Evolutionary conservation across 2,888 invertebrate species (phyloP).

Genomic region (Ryuthela nishihirai): DNA sequence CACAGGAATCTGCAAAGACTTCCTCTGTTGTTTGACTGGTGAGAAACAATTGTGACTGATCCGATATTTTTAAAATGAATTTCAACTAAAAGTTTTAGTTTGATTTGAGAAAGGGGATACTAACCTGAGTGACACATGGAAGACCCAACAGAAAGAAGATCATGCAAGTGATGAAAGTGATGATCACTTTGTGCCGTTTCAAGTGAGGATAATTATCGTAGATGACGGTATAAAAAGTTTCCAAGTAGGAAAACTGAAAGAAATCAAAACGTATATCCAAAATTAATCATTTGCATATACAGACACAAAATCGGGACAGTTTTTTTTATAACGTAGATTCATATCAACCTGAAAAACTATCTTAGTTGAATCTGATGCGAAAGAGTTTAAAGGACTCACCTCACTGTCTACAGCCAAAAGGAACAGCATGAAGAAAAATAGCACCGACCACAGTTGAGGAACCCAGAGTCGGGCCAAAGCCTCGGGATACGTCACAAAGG

Average conservation of each 20-base stretch:
- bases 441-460: slow-evolving; percentile 54
- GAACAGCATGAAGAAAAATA: slow-evolving; percentile 45
- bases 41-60: too few relatives aligned
- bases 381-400: too few relatives aligned
- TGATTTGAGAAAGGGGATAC: slow-evolving; percentile 46
- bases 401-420: slow-evolving; percentile 44
- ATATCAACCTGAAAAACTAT: too few relatives aligned
- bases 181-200: slow-evolving; percentile 50
- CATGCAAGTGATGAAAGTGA: slow-evolving; percentile 42
- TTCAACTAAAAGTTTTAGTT: too few relatives aligned
- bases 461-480: slow-evolving; percentile 67
- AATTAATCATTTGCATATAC: not conserved
- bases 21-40: too few relatives aligned
- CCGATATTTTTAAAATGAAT: too few relatives aligned
- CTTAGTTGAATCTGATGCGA: too few relatives aligned
- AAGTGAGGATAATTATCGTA: slow-evolving; percentile 50
- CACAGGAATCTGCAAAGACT: too few relatives aligned
- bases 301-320: too few relatives aligned
- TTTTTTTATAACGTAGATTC: too few relatives aligned
- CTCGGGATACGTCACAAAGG: slow-evolving; percentile 73
- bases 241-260: slow-evolving; percentile 50
- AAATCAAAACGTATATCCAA: not conserved
- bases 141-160: slow-evolving; percentile 45
- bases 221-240: slow-evolving; percentile 50
- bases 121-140: slow-evolving; percentile 44